phyloP scores from a whole-genome alignment of 2,888 invertebrate species.

The Sinelater perroti region DNA sequence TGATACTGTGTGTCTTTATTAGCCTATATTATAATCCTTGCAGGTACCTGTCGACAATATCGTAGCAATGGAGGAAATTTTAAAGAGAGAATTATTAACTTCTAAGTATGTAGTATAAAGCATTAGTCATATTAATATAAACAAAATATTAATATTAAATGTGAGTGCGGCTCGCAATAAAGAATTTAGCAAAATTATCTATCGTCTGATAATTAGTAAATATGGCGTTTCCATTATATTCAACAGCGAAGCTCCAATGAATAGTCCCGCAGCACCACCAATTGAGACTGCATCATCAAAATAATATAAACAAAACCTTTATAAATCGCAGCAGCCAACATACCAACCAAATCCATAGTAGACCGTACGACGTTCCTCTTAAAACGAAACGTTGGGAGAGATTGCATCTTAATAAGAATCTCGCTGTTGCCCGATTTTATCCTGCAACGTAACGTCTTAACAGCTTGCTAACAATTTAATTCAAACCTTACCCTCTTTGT shows the following conservation, averaged over 20 bases:
- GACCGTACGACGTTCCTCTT: conserved; percentile 69
- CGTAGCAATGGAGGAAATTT: conserved; percentile 48
- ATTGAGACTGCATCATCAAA: conserved; percentile 68
- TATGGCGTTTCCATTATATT: conserved; percentile 68
- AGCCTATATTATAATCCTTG: too few relatives aligned
- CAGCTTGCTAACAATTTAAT: neutral
- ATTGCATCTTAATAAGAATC: conserved; percentile 63
- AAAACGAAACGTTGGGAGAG: conserved; percentile 66
- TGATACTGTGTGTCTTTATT: neutral
- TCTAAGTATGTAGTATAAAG: neutral
- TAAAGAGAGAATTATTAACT: conserved; percentile 43
- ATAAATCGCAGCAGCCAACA: neutral
- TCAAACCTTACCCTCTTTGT: conserved; percentile 60
- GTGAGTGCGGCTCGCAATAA: neutral
- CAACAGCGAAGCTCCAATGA: conserved; percentile 69
- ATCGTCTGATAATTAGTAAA: conserved; percentile 62
- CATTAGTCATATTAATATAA: neutral
- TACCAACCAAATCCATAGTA: conserved; percentile 70
- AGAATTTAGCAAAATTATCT: too few relatives aligned
- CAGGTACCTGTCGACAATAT: conserved; percentile 50
- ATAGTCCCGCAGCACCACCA: conserved; percentile 69
- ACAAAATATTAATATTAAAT: neutral
- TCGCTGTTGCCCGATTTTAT: conserved; percentile 48
- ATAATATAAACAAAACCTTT: conserved; percentile 1
- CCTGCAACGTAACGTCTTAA: conserved; percentile 28